Conservation (phyloP, 2,113 vertebrate genomes). For the Thymallus thymallus region DNA sequence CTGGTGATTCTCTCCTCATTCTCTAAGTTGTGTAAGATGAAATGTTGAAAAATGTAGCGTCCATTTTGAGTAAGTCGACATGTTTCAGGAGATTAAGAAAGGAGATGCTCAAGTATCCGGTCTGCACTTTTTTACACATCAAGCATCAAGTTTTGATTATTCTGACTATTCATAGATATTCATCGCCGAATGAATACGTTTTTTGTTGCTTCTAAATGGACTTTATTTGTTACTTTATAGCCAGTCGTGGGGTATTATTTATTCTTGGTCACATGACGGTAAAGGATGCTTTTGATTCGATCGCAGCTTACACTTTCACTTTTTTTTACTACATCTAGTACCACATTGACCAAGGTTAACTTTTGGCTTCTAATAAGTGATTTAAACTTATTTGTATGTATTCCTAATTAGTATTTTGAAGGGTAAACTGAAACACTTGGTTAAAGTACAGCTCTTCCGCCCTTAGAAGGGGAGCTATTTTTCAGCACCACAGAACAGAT, state of each 20-base stretch:
- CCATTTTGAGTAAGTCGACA: constrained; percentile 96
- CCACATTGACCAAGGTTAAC: constrained; percentile 34
- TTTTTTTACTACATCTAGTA: constrained; percentile 39
- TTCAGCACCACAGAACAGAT: constrained; percentile 86
- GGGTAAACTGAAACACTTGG: background rate
- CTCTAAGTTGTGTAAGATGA: constrained; percentile 63
- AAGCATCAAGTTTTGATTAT: constrained; percentile 9
- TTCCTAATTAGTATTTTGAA: background rate
- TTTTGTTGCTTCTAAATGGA: constrained; percentile 1
- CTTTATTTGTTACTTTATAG: constrained; percentile 64
- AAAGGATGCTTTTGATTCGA: constrained; percentile 75
- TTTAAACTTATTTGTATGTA: constrained; percentile 4
- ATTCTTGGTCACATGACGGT: constrained; percentile 79
- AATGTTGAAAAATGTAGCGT: constrained; percentile 77
- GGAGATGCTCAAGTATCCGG: constrained; percentile 46
- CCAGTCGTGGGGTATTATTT: constrained; percentile 63
- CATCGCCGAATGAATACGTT: constrained; percentile 9
- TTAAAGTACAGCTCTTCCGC: constrained; percentile 13
- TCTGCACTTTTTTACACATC: constrained; percentile 25
- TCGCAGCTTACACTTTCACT: constrained; percentile 74
- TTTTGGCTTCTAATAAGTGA: constrained; percentile 7
- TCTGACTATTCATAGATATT: background rate
- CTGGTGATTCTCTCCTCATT: constrained; percentile 15
- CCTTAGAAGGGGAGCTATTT: constrained; percentile 26
- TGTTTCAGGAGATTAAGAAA: constrained; percentile 84